Conservation (phyloP, 2,113 vertebrate genomes). For the Nothobranchius kuhntae region DNA sequence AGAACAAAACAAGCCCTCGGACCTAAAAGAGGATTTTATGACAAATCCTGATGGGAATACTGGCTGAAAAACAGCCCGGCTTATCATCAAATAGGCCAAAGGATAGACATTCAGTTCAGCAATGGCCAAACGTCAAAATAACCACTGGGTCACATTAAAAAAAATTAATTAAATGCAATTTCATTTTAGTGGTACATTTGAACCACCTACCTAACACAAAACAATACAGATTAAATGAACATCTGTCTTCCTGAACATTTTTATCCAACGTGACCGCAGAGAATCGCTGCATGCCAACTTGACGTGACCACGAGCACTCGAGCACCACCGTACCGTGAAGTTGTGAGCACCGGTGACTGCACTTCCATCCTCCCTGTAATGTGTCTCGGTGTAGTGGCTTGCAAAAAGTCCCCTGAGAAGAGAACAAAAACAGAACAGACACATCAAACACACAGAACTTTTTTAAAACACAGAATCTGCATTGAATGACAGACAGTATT, state of each 20-base stretch:
- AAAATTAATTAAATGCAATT: constrained; percentile 7
- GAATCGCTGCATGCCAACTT: constrained; percentile 29
- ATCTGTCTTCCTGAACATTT: constrained; percentile 9
- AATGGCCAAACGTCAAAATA: constrained; percentile 24
- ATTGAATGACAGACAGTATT: background rate
- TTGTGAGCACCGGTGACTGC: constrained; percentile 81
- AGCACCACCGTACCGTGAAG: constrained; percentile 81
- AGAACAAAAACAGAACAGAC: constrained; percentile 40
- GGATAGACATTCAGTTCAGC: constrained; percentile 8
- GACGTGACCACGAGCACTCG: constrained; percentile 37
- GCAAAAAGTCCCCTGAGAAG: constrained; percentile 87
- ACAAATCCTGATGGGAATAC: constrained; percentile 56
- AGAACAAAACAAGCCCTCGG: constrained; percentile 22
- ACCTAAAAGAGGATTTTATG: constrained; percentile 50
- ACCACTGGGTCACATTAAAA: constrained; percentile 4
- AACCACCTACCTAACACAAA: background rate
- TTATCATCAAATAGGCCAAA: constrained; percentile 57
- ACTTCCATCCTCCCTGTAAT: constrained; percentile 87
- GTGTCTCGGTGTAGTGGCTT: constrained; percentile 90
- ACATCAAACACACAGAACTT: constrained; percentile 18
- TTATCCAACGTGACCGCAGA: constrained; percentile 12
- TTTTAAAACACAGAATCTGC: background rate
- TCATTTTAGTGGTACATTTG: background rate
- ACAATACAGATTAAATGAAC: background rate
- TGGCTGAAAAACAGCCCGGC: constrained; percentile 46